Conservation (phyloP, 2,888 invertebrate species). For the Spilarctia lutea region DNA sequence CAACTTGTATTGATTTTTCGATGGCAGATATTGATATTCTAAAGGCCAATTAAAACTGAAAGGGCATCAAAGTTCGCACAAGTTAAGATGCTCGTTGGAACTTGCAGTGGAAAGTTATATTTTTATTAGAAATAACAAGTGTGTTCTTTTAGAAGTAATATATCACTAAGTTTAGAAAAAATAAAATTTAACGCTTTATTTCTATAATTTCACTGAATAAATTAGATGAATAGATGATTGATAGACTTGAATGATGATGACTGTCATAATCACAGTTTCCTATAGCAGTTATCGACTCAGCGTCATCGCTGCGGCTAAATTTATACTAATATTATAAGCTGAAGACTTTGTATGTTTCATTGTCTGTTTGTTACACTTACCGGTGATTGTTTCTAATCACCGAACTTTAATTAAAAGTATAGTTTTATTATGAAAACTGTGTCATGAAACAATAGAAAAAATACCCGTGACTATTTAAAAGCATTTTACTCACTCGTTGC, state of each 20-base stretch:
- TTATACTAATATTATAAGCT: too few relatives aligned
- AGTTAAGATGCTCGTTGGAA: neutral
- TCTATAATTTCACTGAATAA: neutral
- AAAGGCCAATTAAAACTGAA: slow-evolving; percentile 4
- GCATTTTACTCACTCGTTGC: neutral
- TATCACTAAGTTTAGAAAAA: neutral
- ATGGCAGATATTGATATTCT: neutral
- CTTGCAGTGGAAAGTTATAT: neutral
- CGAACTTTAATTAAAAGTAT: too few relatives aligned
- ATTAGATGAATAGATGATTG: too few relatives aligned
- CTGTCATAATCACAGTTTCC: too few relatives aligned
- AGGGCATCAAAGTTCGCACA: neutral
- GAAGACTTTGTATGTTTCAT: too few relatives aligned
- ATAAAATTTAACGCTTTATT: neutral
- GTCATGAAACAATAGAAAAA: neutral
- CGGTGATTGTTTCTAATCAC: too few relatives aligned
- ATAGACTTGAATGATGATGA: too few relatives aligned
- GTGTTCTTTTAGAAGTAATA: neutral
- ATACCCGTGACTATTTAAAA: neutral
- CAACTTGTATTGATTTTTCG: neutral
- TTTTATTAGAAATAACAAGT: neutral
- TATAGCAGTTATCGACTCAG: too few relatives aligned
- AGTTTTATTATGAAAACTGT: neutral
- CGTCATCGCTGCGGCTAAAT: too few relatives aligned
- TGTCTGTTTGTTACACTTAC: too few relatives aligned